Evolutionary conservation across 2,113 vertebrate species (phyloP), one percentile per base, ranked within the genome.

Genomic region (Anguilla rostrata): DNA sequence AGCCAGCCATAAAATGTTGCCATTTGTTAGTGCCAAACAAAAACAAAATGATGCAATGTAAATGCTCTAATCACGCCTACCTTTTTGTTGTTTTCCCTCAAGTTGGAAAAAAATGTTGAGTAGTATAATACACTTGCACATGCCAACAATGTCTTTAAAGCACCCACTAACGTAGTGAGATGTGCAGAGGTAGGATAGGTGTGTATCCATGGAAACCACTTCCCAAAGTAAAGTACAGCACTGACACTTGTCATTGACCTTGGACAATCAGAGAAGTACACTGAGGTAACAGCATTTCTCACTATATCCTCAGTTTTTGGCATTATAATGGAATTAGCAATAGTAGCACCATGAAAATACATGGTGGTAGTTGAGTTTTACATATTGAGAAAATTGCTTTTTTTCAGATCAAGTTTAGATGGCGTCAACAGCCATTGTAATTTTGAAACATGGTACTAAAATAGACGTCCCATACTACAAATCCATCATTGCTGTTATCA

Each of bases 251-350:
- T 53, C 81, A 66, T 82, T 63, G 89, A 87, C 86, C 91, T 87
- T 92, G 88, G 94, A 95, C 93, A 95, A 95, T 95, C 93, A 93
- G 89, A 86, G 41, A 66, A 82, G 46, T 87, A 82, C 84, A 88
- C 84, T 8, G 11, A 87, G 84, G 78, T 78, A 91, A 40, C 85
- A 81, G 83, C 75, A 34, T 39, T 39, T 80, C 6, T 29, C 78
- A 41, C 78, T 22, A 80, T 80, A 20, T 84, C 41, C 26, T 87
- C 78, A 57, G 34, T 41, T 56, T 86, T 85, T 29, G 66, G 46
- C 63, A 83, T 40, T 46, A 39, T 39, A 75, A 75, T n/a, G n/a
- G 71, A 75, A 80, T 41, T 40, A 86, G 46, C 57, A 39, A 83
- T 75, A 86, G 71, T 57, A 83, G 39, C 29, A 84, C 8, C 80